phyloP scores from a whole-genome alignment of 2,113 vertebrate species.

The Chaetodon auriga region DNA sequence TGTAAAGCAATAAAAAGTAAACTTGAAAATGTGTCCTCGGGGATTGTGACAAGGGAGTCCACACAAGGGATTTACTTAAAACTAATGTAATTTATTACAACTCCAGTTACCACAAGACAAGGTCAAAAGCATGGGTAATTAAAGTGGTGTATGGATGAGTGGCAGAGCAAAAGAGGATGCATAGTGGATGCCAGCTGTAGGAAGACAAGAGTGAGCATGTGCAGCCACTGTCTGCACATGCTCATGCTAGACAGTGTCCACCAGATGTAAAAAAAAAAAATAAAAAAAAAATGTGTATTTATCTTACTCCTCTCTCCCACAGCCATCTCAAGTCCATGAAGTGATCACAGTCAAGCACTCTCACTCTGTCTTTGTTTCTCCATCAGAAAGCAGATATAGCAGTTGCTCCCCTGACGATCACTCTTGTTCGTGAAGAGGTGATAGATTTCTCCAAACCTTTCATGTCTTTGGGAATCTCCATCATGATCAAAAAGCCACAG shows the following conservation, averaged over 20 bases:
- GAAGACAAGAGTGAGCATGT: background rate
- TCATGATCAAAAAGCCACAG: conserved; percentile 99
- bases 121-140: background rate
- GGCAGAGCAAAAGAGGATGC: background rate
- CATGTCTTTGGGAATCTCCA: conserved; percentile 98
- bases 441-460: conserved; percentile 99
- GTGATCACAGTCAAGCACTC: background rate
- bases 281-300: too few species aligned
- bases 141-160: too few species aligned
- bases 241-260: too few species aligned
- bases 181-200: background rate
- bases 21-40: background rate
- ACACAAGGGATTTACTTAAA: background rate
- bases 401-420: conserved; percentile 95
- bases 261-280: background rate
- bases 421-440: conserved; percentile 97
- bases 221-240: too few species aligned
- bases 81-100: background rate
- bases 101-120: background rate
- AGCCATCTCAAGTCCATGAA: background rate
- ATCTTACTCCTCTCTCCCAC: background rate
- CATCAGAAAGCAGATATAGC: conserved; percentile 97
- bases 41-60: background rate
- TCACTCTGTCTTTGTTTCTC: conserved; percentile 36
- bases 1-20: too few species aligned